These are phyloP conservation scores for Clarias magur DNA, from an alignment of 2,113 vertebrate genomes.

Conservation along the genomic window DNA sequence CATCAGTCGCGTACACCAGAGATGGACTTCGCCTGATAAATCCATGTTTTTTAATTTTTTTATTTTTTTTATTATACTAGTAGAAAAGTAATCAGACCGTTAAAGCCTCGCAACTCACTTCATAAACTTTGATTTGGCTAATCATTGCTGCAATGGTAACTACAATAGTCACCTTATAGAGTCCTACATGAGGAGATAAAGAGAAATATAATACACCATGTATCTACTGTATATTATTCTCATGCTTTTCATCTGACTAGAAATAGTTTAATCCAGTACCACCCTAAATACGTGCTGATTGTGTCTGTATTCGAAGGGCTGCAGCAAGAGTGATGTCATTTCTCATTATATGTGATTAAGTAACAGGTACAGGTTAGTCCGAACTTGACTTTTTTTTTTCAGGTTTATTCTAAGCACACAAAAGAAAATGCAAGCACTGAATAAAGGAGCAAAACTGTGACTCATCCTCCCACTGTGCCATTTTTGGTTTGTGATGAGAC, in stretches of 20 bases:
- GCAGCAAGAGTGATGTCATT: neutral
- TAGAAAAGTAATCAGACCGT: neutral
- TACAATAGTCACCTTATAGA: neutral
- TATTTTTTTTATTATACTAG: neutral
- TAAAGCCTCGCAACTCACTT: neutral
- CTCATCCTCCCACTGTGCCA: conserved; percentile 65
- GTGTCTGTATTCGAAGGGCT: neutral
- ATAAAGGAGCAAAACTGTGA: conserved; percentile 61
- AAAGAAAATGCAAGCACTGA: conserved; percentile 6
- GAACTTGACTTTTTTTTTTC: conserved; percentile 60
- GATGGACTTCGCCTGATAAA: neutral
- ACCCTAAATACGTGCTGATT: neutral
- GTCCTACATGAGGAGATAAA: neutral
- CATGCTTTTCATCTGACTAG: neutral
- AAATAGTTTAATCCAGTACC: neutral
- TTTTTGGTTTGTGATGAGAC: conserved; percentile 60
- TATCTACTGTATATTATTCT: neutral
- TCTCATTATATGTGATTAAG: conserved; percentile 53
- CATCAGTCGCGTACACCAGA: neutral
- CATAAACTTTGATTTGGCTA: neutral
- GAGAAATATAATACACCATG: neutral
- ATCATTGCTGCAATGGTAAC: neutral
- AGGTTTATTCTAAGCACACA: conserved; percentile 65
- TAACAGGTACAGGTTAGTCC: conserved; percentile 50
- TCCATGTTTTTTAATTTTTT: too few relatives aligned